Base-by-base conservation (phyloP, 2,113 vertebrate genomes). In the Menura novaehollandiae region DNA sequence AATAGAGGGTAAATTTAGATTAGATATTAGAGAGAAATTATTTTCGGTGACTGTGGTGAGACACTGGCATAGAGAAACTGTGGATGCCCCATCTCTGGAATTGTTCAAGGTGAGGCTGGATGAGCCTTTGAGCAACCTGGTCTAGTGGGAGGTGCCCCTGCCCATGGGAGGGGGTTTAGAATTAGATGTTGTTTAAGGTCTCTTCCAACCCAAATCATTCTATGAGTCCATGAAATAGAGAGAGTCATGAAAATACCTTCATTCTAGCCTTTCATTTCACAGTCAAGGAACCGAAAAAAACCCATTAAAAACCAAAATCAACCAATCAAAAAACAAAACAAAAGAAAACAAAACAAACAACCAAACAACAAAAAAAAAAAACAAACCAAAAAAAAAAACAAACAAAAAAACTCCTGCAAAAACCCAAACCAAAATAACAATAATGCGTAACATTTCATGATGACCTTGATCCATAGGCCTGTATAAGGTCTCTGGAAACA, bases 371-470 rank as follows among this genome's bases (percentile, higher is more conserved):
- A 32, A 63, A 66, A 46, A 53, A 5, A 2, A 30, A 64, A 55
- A 10, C 4, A 12, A 62, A 20, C 0, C 3, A 63, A 55, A 11
- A 15, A 28, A 35, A n/a, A 20, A 13, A 46, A 3, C 17, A 75
- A 35, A 28, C 23, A 17, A 66, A 43, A 23, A 17, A 11, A 24
- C 8, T n/a, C 2, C 2, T 30, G 5, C 4, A 74, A 35, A 52
- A 89, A 7, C 1, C 4, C 19, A 52, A 79, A 6, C 4, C 4
- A 14, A 80, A 72, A 7, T 1, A 23, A 37, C 22, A 75, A 28
- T 37, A 46, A 59, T 10, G 0, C 3, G 17, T 10, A 6, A 1
- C 7, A 7, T 19, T 28, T 8, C 12, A 39, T 59, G 3, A 59
- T 73, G 9, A 35, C 4, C 9, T 82, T 75, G 26, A 51, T 51